Evolutionary conservation across 2,797 vertebrate species (phyloP).

Genomic region (Fistularia commersonii): DNA sequence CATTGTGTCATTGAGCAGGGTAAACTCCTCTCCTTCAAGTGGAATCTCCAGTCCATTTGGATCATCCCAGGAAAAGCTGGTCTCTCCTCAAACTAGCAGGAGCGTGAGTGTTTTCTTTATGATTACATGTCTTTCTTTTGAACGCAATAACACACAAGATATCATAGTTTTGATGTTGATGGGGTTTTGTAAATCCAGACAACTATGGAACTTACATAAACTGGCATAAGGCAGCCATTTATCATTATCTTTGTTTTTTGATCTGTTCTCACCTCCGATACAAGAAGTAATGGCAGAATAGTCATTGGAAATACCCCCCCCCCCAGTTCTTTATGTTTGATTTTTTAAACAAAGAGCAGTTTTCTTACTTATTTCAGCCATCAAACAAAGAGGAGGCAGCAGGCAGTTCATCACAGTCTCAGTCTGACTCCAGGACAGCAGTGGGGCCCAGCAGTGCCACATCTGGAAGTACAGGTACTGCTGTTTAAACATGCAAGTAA

Average conservation of each 20-base stretch:
- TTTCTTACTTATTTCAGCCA: constrained; percentile 29
- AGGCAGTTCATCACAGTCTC: constrained; percentile 44
- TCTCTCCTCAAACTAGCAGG: constrained; percentile 66
- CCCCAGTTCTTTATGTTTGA: not conserved
- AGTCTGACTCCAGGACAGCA: constrained; percentile 49
- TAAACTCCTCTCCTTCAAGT: constrained; percentile 85
- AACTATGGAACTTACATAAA: no score
- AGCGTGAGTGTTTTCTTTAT: constrained; percentile 41
- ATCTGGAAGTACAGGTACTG: constrained; percentile 67
- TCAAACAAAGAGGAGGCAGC: constrained; percentile 51
- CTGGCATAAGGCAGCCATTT: no score
- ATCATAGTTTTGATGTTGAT: no score
- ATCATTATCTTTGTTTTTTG: no score
- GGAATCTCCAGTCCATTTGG: constrained; percentile 84
- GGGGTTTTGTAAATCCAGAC: no score
- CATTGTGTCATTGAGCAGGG: constrained; percentile 49
- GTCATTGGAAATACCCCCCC: no score
- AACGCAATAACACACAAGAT: no score
- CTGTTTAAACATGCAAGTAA: not conserved
- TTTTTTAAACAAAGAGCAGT: not conserved
- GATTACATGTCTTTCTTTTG: no score
- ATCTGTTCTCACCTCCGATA: no score
- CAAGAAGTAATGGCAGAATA: no score
- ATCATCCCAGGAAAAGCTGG: constrained; percentile 62
- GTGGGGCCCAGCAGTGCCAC: constrained; percentile 50